Evolutionary conservation across 2,113 vertebrate species (phyloP).

Genomic region (Neotoma lepida): DNA sequence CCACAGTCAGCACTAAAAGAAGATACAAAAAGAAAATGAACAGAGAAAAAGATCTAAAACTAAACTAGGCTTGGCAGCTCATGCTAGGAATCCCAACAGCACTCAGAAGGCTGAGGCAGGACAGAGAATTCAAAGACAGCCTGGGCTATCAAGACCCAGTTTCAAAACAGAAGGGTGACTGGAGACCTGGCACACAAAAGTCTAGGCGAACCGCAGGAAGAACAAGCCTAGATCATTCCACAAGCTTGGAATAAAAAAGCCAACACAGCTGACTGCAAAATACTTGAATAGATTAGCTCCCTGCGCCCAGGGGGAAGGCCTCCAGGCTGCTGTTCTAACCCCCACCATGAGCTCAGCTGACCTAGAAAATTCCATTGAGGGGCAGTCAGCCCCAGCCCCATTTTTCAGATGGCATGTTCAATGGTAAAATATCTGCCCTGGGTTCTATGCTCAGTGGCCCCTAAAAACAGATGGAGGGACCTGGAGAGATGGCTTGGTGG

Average conservation of each 20-base stretch:
- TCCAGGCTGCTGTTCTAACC: not conserved
- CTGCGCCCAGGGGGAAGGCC: too few relatives aligned
- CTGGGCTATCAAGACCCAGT: not conserved
- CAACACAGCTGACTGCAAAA: not conserved
- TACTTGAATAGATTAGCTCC: not conserved
- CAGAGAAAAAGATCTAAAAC: not conserved
- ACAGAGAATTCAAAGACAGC: not conserved
- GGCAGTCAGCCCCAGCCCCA: not conserved
- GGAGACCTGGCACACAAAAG: not conserved
- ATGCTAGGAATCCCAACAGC: not conserved
- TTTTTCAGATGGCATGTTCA: not conserved
- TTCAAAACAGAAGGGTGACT: not conserved
- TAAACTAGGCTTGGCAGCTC: not conserved
- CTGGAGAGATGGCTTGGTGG: not conserved
- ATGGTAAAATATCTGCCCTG: not conserved
- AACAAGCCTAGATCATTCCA: not conserved
- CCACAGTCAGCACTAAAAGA: not conserved
- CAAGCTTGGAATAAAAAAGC: not conserved
- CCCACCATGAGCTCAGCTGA: not conserved
- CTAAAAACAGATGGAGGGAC: not conserved
- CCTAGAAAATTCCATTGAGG: not conserved
- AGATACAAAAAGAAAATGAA: not conserved
- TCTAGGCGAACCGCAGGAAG: not conserved
- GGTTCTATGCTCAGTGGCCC: not conserved
- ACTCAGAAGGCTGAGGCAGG: not conserved